Base-by-base conservation (phyloP, 2,888 invertebrate species). In the Drosophila seclusa region DNA sequence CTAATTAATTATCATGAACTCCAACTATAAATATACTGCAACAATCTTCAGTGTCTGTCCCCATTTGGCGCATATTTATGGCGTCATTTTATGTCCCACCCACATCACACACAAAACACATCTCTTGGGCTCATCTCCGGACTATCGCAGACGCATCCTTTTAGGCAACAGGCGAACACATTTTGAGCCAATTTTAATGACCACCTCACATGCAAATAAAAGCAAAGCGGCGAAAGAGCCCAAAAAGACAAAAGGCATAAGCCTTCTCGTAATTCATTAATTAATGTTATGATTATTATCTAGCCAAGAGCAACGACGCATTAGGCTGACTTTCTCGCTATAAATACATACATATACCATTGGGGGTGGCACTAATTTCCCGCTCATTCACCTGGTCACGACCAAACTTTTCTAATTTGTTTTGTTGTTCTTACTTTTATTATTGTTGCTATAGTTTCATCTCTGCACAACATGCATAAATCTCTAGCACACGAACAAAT, bases 201-300 rank as follows among this genome's bases (percentile, higher is more conserved):
- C 65, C 38, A 36, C n/a, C 60, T 69, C 63, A 61, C 73, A 79
- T 77, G 69, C 76, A 76, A 78, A 76, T 79, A 70, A 68, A 78
- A 71, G 64, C 68, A 62, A 80, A 42, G 45, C 36, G 18, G 38
- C 50, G 32, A 48, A 62, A 31, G 24, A 50, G 31, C 24, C 38
- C 49, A 40, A 55, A 42, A 52, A 52, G 48, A 69, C 68, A 75
- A 83, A 84, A 71, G 69, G 34, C 61, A 68, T 62, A 78, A 78
- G 72, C 68, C 71, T 74, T 75, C 53, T 72, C 72, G 68, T 78
- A 71, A 78, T 68, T 70, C 75, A 89, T 82, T 87, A 87, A 84
- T 89, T 84, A 89, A 89, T 89, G 76, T 74, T 76, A 54, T 66
- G 75, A 73, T 84, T 77, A 81, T 79, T 75, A 87, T 83, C 82